Conservation (phyloP, 2,113 vertebrate genomes). For the Hemicordylus capensis region DNA sequence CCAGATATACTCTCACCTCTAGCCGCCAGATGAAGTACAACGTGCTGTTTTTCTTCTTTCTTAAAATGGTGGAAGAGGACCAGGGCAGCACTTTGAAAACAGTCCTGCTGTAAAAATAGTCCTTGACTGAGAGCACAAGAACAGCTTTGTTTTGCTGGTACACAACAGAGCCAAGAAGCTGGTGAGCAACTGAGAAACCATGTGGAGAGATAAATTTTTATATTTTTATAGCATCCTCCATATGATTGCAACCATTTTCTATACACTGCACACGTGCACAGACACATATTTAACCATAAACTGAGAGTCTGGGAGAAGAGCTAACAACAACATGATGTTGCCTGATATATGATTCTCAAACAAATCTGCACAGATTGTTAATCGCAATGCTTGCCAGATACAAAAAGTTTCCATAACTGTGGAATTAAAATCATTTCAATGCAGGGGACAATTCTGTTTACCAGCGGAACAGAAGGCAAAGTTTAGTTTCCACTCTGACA, state of each 20-base stretch:
- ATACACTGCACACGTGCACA: neutral
- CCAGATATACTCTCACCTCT: slow-evolving; percentile 4
- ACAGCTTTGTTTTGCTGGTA: slow-evolving; percentile 65
- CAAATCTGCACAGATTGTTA: slow-evolving; percentile 46
- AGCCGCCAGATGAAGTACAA: slow-evolving; percentile 42
- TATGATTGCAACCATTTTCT: slow-evolving; percentile 2
- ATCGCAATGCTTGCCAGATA: slow-evolving; percentile 40
- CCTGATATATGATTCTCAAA: slow-evolving; percentile 48
- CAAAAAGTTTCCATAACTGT: slow-evolving; percentile 41
- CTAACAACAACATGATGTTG: slow-evolving; percentile 30
- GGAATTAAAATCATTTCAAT: slow-evolving; percentile 60
- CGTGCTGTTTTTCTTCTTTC: slow-evolving; percentile 40
- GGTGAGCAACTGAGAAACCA: slow-evolving; percentile 63
- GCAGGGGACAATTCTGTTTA: slow-evolving; percentile 25
- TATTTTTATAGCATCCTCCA: neutral
- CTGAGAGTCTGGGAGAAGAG: slow-evolving; percentile 24
- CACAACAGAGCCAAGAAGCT: slow-evolving; percentile 43
- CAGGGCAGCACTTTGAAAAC: slow-evolving; percentile 56
- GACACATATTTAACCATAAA: neutral
- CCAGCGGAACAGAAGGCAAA: slow-evolving; percentile 61
- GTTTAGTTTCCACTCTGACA: slow-evolving; percentile 35
- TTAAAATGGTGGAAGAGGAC: slow-evolving; percentile 47
- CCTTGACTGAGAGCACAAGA: slow-evolving; percentile 62
- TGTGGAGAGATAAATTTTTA: slow-evolving; percentile 1
- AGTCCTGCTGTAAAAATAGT: slow-evolving; percentile 62